These are phyloP conservation scores for Orbicella faveolata DNA, from an alignment of 64 coral and sea anemone species.

Conservation along the genomic window DNA sequence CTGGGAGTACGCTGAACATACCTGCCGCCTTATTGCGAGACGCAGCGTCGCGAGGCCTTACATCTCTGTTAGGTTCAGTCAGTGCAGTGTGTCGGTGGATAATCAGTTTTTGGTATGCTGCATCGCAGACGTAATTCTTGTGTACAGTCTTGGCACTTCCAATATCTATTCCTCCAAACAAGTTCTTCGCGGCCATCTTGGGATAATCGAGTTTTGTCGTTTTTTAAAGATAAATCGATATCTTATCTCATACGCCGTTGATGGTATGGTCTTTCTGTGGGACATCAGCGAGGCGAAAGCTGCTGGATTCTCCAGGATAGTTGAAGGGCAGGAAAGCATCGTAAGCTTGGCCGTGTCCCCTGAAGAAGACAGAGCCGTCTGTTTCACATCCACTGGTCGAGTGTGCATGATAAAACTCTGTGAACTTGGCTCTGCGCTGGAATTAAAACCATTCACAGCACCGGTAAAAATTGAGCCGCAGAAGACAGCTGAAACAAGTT, in stretches of 20 bases:
- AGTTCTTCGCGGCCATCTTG: conserved; percentile 18
- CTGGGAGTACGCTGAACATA: background rate
- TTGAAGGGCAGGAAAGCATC: background rate
- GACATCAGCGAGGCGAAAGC: conserved; percentile 3
- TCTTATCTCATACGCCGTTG: conserved; percentile 8
- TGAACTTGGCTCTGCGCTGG: background rate
- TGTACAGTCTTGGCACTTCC: background rate
- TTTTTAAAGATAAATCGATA: conserved; percentile 36
- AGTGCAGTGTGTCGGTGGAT: conserved; percentile 2
- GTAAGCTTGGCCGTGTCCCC: conserved; percentile 33
- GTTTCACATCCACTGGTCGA: background rate
- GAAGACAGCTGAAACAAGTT: background rate
- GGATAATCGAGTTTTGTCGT: conserved; percentile 13
- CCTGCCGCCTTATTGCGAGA: background rate
- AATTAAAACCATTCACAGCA: background rate
- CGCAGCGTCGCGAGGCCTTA: background rate
- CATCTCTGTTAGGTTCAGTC: background rate
- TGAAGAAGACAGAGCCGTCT: conserved; percentile 24
- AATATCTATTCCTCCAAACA: background rate
- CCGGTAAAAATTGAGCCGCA: background rate
- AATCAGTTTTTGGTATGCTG: conserved; percentile 37
- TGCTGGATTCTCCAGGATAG: background rate
- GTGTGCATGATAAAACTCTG: background rate
- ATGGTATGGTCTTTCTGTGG: conserved; percentile 25
- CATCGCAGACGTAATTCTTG: conserved; percentile 24